Conservation (phyloP, 37 sponge, comb jelly and placozoan genomes). For the Hormiphora californensis region DNA sequence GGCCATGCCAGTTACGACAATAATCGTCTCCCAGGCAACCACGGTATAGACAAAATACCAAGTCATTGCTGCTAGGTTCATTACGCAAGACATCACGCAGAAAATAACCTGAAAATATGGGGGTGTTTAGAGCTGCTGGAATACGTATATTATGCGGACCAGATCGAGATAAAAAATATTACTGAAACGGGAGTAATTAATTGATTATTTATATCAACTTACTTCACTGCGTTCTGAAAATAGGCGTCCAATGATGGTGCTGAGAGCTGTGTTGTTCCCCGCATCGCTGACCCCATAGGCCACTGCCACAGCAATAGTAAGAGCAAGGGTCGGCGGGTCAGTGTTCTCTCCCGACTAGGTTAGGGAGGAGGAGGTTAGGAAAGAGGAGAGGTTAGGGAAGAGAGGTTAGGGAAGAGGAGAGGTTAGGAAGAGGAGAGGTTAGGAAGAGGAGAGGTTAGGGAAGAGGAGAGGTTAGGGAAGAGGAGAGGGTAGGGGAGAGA, state of each 20-base stretch:
- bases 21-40: conserved; percentile 52
- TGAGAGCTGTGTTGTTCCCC: conserved; percentile 8
- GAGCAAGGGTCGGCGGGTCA: background rate
- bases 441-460: no score
- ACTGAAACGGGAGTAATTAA: background rate
- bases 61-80: conserved; percentile 51
- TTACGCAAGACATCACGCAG: conserved; percentile 35
- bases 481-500: no score
- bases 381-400: no score
- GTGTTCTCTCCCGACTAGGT: background rate
- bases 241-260: conserved; percentile 20
- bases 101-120: background rate
- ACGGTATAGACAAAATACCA: conserved; percentile 52
- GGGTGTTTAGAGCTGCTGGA: background rate
- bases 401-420: no score
- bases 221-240: conserved; percentile 41
- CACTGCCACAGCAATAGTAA: conserved; percentile 12
- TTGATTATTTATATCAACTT: background rate
- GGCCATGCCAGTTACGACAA: conserved; percentile 14
- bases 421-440: no score
- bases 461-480: no score
- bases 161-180: background rate
- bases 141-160: background rate
- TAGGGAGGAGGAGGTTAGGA: no score
- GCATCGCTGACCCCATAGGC: conserved; percentile 50